A percentile compares a stretch with the other conserved stretches of the same genome.
Conservation (phyloP, 2,113 vertebrate species). For the Oxygymnocypris stewartii region DNA sequence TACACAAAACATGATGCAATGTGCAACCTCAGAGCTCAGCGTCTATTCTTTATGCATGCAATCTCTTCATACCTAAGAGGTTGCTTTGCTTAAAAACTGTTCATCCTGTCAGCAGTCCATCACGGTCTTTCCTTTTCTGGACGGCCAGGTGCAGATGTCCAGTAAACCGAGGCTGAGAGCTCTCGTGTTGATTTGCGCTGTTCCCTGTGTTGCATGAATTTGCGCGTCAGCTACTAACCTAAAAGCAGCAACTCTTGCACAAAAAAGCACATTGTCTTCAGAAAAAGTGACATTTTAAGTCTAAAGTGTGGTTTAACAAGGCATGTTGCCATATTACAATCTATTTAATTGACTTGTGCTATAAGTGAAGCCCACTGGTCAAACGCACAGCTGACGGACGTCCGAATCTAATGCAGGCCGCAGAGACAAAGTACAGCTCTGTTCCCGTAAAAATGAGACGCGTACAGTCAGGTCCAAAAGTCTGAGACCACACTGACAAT, state of each 20-base stretch:
- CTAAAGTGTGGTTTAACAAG: constrained; percentile 16
- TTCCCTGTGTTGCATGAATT: not conserved
- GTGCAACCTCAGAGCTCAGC: not conserved
- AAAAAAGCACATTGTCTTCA: not conserved
- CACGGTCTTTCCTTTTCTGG: not conserved
- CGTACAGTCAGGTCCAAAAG: constrained; percentile 1
- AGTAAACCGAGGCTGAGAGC: not conserved
- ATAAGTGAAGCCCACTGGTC: constrained; percentile 44
- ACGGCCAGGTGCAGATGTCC: not conserved
- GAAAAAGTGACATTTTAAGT: not conserved
- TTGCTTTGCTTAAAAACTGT: not conserved
- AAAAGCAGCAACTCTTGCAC: not conserved
- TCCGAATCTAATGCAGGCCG: constrained; percentile 61
- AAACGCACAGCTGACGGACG: constrained; percentile 49
- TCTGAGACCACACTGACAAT: not conserved
- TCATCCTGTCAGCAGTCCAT: not conserved
- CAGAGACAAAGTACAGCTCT: constrained; percentile 44
- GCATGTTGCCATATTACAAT: constrained; percentile 31
- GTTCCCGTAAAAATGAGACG: constrained; percentile 25
- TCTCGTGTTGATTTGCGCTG: not conserved
- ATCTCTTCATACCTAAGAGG: not conserved
- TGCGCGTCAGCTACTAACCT: not conserved
- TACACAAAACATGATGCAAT: not conserved
- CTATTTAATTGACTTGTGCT: constrained; percentile 38
- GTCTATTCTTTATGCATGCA: not conserved